Percentiles rank a stretch among this genome's conserved stretches.
These are phyloP conservation scores for Lepilemur septentrionalis DNA, from an alignment of 2,797 vertebrate genomes.

Conservation along the genomic window DNA sequence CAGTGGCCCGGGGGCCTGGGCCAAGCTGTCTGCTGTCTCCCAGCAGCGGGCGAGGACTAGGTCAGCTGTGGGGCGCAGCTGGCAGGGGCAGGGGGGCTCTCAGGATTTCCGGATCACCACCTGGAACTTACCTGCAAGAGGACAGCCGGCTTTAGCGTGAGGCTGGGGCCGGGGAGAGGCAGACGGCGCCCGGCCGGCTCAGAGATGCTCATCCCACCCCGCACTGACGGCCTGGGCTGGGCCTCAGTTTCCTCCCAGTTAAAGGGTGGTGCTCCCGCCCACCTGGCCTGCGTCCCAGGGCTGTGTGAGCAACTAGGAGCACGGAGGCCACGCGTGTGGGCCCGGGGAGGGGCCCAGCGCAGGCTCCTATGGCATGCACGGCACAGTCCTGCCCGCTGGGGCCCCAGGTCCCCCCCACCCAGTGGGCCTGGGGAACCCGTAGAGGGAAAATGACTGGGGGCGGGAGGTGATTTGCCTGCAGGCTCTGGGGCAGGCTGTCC, in stretches of 20 bases:
- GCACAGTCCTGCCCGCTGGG: not conserved
- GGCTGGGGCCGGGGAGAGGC: not conserved
- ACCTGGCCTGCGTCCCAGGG: not conserved
- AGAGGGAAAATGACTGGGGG: not conserved
- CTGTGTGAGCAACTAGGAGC: not conserved
- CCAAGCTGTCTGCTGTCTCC: not conserved
- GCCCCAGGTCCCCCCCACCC: rapidly evolving
- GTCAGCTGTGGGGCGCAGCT: rapidly evolving
- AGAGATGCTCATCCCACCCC: not conserved
- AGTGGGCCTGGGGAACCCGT: not conserved
- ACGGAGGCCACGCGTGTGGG: not conserved
- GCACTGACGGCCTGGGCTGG: rapidly evolving
- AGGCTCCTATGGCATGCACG: not conserved
- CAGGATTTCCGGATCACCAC: constrained; percentile 89
- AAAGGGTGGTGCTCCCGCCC: not conserved
- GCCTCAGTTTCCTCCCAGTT: not conserved
- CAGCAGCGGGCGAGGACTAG: not conserved
- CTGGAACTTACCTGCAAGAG: constrained; percentile 89
- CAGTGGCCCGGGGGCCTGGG: rapidly evolving
- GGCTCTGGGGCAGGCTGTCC: not conserved
- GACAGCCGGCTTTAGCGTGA: not conserved
- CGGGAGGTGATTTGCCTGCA: not conserved
- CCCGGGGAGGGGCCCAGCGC: not conserved
- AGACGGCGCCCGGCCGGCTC: rapidly evolving
- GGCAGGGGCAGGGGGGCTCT: not conserved